Base-by-base conservation (phyloP, 2,113 vertebrate species). In the Manacus vitellinus region DNA sequence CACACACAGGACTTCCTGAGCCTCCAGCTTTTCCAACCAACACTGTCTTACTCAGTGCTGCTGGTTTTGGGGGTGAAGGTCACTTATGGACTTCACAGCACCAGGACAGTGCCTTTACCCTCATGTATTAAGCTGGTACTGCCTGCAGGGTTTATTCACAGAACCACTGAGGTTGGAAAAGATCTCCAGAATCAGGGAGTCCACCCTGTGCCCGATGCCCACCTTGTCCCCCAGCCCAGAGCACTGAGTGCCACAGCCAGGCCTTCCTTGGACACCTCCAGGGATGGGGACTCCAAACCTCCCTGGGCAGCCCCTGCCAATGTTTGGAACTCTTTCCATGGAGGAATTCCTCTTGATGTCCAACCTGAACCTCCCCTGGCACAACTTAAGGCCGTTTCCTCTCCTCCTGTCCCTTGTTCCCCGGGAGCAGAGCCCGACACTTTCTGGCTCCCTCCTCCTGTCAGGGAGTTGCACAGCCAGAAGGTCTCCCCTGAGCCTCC, bases 161-260 rank as follows among this genome's bases (percentile, higher is more conserved):
- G 9, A 11, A 31, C 7, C 22, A 19, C 4, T 0, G 6, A 59
- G 15, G 15, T 9, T 44, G 18, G 68, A 8, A 24, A 39, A 52
- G 15, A 21, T 1, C 14, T 39, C 44, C 7, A 37, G 23, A 8
- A 28, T 8, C 44, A 51, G 0, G 0, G 9, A 66, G 31, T 23
- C 14, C 44, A 20, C 9, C 3, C 28, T 30, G 61, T 39, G 77
- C 9, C 33, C 3, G 3, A 39, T 13, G 2, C 76, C 30, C 66
- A 30, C 13, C n/a, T 5, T 41, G 33, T 27, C 54, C 59, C 54
- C 27, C 3, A 3, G 23, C 52, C 10, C 67, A 51, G 27, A n/a
- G 39, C 61, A 20, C 56, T 8, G 10, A 79, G 31, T 35, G 58
- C 5, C 43, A n/a, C 0, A 0, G 6, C 28, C 39, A 8, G 28